Base-by-base conservation (phyloP, 2,888 invertebrate genomes). In the Tiliacea aurago region DNA sequence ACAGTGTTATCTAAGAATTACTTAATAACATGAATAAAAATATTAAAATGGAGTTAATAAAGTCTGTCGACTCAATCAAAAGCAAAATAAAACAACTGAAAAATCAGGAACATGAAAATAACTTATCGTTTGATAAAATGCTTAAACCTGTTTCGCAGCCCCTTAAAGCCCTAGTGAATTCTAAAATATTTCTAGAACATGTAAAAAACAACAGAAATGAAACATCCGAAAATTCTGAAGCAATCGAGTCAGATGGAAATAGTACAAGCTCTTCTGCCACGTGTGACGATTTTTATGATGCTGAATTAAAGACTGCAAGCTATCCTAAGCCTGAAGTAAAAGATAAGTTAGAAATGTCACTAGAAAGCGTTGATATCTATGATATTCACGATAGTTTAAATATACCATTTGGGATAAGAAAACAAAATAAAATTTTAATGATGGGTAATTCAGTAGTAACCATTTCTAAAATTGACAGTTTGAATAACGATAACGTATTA, bases 291-390 rank as follows among this genome's bases (percentile, higher is more conserved):
- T 62, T 1, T 3, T 51, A 64, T 18, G 51, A 49, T 53, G 3
- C 47, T n/a, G 2, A 10, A 64, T 49, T 1, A 3, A 28, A 28
- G 28, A 28, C 28, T 28, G 28, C 28, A 28, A 28, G 28, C 28
- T 28, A 28, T 28, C 28, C 28, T 28, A 28, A 28, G 28, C 28
- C 28, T 28, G 37, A n/a, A 49, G n/a, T 9, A 5, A 11, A 4
- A 15, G 62, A 63, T 33, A 9, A 63, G 33, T 63, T 63, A 33
- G 62, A 63, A 47, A 64, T 37, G 0, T 64, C 49, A 7, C 15
- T 64, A 23, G 49, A 63, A 6, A 47, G 63, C 13, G 28, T 20
- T 20, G 37, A 58, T 23, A 58, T 58, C 37, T 23, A 4, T 23
- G 6, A 37, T 37, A 37, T 37, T 37, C 6, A 37, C 6, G 37